Base-by-base conservation (phyloP, 1,140 invertebrate species). In the Drosophila santomea region DNA sequence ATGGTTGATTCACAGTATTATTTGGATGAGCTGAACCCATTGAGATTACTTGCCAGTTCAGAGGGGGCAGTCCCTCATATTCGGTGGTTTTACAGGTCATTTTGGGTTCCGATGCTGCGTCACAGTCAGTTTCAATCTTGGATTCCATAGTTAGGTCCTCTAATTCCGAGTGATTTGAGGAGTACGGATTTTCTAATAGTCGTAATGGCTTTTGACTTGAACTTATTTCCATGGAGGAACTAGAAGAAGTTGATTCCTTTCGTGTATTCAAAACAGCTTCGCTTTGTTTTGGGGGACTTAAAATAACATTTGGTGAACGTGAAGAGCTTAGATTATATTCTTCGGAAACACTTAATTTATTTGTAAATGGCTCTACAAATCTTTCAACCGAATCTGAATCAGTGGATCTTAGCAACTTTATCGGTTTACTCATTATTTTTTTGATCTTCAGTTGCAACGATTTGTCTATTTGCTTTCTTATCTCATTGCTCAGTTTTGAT, bases 341-440 rank as follows among this genome's bases (percentile, higher is more conserved):
- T 32, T 41, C 20, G 12, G 11, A 10, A 36, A 1, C 2, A 14
- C 8, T 8, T 1, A 44, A 41, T 14, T 36, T 60, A 2, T 55
- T 51, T n/a, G 45, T 15, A 12, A 38, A 0, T n/a, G 20, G 62
- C 8, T 36, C 7, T 4, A 44, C 7, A 28, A 32, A 38, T 8
- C 12, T 43, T 8, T n/a, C 15, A 15, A 52, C 14, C 2, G 60
- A 32, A 15, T 5, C 20, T 10, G 25, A 0, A 20, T 47, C 43
- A 4, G n/a, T 36, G 0, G 35, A 11, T 10, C 11, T 36, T 7
- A 74, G 23, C 1, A 81, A 58, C 15, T 59, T 54, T 23, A 83
- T 66, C 1, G 80, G 80, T 38, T 78, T 83, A 1, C 10, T 56
- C 80, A 74, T 83, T 69, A 81, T 81, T 41, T 74, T 47, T 15